Conservation (phyloP, 2,888 invertebrate species). For the Oithona nana region DNA sequence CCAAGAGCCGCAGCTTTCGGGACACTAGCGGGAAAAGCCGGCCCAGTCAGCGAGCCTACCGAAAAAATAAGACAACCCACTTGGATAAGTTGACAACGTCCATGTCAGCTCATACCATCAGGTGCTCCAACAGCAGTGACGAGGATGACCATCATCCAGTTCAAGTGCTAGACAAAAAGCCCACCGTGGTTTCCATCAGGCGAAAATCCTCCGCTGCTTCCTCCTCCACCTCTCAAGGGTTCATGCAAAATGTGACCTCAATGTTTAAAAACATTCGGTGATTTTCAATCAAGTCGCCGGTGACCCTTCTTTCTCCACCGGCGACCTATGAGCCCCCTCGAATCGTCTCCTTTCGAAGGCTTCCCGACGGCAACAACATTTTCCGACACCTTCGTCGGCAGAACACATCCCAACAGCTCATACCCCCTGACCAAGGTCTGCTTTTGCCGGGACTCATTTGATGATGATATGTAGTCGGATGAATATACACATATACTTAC, state of each 20-base stretch:
- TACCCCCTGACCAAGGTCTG: not conserved
- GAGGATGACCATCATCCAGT: not conserved
- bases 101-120: not conserved
- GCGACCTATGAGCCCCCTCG: not conserved
- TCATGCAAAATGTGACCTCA: constrained; percentile 6
- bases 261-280: constrained; percentile 13
- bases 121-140: not conserved
- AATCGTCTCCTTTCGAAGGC: not conserved
- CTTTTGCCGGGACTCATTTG: not conserved
- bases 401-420: not conserved
- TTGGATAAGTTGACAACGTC: not conserved
- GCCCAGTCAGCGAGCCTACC: not conserved
- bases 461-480: too few relatives aligned
- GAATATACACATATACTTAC: too few relatives aligned
- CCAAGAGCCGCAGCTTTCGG: constrained; percentile 8
- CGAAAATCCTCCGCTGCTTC: not conserved
- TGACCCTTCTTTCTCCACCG: too few relatives aligned
- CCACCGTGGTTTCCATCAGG: not conserved
- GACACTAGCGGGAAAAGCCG: constrained; percentile 1
- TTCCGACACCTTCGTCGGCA: not conserved
- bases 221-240: too few relatives aligned
- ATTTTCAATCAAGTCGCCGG: not conserved
- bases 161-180: not conserved
- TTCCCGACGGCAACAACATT: not conserved
- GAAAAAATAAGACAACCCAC: constrained; percentile 10